These are phyloP conservation scores for Hermaeophaga mercurialis DNA, from an alignment of 2,888 invertebrate genomes.

Conservation along the genomic window DNA sequence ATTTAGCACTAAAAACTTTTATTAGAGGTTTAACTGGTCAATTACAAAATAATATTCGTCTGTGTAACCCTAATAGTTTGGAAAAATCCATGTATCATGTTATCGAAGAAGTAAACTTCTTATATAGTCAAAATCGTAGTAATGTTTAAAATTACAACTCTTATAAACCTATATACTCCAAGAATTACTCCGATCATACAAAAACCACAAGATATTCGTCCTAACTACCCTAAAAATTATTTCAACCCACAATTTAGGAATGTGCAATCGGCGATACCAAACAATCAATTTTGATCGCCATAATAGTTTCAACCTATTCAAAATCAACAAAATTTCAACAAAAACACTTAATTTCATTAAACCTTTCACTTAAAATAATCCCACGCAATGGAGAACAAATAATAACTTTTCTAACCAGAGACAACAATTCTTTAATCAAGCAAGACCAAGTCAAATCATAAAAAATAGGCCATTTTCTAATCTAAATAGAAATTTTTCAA, in stretches of 20 bases:
- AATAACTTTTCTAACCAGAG: too few species aligned
- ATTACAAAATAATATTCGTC: conserved; percentile 6
- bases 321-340: background rate
- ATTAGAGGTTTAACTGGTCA: conserved; percentile 5
- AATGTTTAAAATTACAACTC: background rate
- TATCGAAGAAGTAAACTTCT: conserved; percentile 9
- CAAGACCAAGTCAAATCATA: too few species aligned
- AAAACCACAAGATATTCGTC: background rate
- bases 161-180: background rate
- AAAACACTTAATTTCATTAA: background rate
- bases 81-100: too few species aligned
- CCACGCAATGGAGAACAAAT: too few species aligned
- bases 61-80: conserved; percentile 5
- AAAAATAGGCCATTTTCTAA: background rate
- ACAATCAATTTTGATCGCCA: too few species aligned
- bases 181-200: background rate
- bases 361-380: background rate
- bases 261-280: background rate
- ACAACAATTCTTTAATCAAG: too few species aligned
- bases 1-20: conserved; percentile 8
- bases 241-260: background rate
- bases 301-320: too few species aligned
- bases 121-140: background rate
- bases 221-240: background rate
- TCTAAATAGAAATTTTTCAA: background rate